phyloP scores from a whole-genome alignment of 2,888 invertebrate species.

The Calameuta idolon region DNA sequence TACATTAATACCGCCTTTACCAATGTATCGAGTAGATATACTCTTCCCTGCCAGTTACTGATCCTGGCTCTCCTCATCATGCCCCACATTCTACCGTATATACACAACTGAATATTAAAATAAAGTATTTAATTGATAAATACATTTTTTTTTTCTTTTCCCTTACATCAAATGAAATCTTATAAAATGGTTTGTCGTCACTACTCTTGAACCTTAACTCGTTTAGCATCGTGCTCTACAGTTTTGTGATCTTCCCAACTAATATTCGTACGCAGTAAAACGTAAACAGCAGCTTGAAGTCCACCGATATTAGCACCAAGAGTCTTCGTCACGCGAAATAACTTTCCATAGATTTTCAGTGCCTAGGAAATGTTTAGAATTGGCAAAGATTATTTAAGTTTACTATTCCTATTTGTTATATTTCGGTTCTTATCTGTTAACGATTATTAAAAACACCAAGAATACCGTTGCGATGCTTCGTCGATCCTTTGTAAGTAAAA shows the following conservation, averaged over 20 bases:
- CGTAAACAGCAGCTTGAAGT: constrained; percentile 53
- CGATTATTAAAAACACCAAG: background rate
- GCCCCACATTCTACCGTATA: background rate
- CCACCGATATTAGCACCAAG: constrained; percentile 55
- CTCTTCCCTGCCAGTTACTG: too few relatives aligned
- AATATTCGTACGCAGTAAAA: constrained; percentile 38
- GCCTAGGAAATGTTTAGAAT: constrained; percentile 36
- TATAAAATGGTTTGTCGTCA: background rate
- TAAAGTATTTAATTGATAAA: too few relatives aligned
- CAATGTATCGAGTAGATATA: too few relatives aligned
- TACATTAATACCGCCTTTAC: too few relatives aligned
- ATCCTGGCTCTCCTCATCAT: too few relatives aligned
- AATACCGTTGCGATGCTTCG: constrained; percentile 39
- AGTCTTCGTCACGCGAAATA: constrained; percentile 48
- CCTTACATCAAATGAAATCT: background rate
- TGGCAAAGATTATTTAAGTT: background rate
- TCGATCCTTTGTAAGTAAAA: constrained; percentile 68
- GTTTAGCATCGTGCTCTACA: background rate
- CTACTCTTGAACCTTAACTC: background rate
- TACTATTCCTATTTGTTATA: background rate
- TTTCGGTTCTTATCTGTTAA: background rate
- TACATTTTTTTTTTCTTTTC: background rate
- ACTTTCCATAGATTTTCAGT: constrained; percentile 38
- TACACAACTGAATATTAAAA: background rate
- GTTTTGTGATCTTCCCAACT: background rate